phyloP scores from a whole-genome alignment of 2,113 vertebrate genomes.

The Eurystomus gularis region DNA sequence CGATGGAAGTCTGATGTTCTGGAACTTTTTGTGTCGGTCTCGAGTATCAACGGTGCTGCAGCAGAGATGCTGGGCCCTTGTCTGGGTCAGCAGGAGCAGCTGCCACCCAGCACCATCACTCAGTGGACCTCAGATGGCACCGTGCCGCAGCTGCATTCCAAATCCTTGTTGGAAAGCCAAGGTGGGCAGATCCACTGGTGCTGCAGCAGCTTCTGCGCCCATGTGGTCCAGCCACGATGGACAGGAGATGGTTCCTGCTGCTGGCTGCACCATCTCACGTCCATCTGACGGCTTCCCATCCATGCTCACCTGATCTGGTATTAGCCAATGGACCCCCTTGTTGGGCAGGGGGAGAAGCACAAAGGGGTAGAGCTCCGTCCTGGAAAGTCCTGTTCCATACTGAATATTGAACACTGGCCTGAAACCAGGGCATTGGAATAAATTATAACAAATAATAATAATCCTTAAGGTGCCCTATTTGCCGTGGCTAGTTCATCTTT shows the following conservation, averaged over 20 bases:
- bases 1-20: rapidly evolving
- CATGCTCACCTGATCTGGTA: rapidly evolving
- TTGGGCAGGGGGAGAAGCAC: too few species aligned
- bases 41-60: rapidly evolving
- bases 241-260: neutral
- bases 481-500: neutral
- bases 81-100: neutral
- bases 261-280: rapidly evolving
- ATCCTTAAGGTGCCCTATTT: neutral
- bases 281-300: neutral
- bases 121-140: neutral
- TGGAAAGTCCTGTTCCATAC: neutral
- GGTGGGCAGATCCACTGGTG: neutral
- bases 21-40: rapidly evolving
- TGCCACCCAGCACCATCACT: neutral
- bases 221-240: rapidly evolving
- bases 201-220: neutral
- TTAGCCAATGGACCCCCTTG: rapidly evolving
- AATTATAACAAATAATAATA: neutral
- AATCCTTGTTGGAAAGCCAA: rapidly evolving
- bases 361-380: neutral
- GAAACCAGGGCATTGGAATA: neutral
- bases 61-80: rapidly evolving
- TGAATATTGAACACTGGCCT: rapidly evolving
- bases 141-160: neutral